Conservation (phyloP, 2,888 invertebrate genomes). For the Tyria jacobaeae region DNA sequence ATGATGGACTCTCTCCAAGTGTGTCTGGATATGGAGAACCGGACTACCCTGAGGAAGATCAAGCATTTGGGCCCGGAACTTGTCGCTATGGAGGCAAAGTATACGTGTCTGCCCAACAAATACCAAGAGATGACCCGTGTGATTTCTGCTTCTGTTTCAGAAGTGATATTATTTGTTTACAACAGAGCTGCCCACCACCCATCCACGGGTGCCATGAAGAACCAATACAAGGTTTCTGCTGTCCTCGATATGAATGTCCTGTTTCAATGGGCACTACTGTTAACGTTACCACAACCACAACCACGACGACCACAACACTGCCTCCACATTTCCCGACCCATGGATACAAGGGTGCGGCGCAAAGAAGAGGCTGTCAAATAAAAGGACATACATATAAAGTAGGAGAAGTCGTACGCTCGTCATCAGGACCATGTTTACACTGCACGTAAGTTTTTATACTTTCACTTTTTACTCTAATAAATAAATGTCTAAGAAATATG, state of each 20-base stretch:
- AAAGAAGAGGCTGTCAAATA: conserved; percentile 94
- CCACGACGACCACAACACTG: conserved; percentile 94
- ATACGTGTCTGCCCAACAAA: conserved; percentile 97
- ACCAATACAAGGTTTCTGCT: conserved; percentile 97
- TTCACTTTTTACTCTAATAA: background rate
- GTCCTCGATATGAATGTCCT: conserved; percentile 97
- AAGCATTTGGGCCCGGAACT: conserved; percentile 94
- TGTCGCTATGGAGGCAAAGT: conserved; percentile 97
- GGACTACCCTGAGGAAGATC: conserved; percentile 92
- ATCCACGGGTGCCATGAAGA: conserved; percentile 97
- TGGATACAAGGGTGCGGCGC: conserved; percentile 91
- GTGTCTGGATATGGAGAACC: conserved; percentile 85
- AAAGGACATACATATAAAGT: conserved; percentile 94
- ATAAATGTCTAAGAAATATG: background rate
- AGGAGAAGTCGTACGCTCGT: conserved; percentile 93
- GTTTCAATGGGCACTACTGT: conserved; percentile 94
- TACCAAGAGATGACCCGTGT: conserved; percentile 97
- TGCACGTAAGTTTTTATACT: conserved; percentile 93
- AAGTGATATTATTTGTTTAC: conserved; percentile 97
- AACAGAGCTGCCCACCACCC: conserved; percentile 98
- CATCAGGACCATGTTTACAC: conserved; percentile 96
- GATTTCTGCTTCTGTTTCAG: conserved; percentile 99
- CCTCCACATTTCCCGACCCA: conserved; percentile 94
- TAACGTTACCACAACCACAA: conserved; percentile 94
- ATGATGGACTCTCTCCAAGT: conserved; percentile 70